Base-by-base conservation (phyloP, 1,140 invertebrate genomes). In the Berghia stephanieae region DNA sequence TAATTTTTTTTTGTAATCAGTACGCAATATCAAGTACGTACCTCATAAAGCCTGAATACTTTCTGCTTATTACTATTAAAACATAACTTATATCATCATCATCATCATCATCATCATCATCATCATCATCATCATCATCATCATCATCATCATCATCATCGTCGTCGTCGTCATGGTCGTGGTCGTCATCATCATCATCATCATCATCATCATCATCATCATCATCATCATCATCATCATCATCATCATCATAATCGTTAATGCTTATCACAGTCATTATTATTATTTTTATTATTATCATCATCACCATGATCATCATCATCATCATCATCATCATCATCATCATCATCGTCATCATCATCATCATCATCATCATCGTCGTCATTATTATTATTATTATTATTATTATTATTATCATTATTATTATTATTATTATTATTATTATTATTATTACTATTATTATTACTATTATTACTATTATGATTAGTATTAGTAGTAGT, bases 131-230 rank as follows among this genome's bases (percentile, higher is more conserved):
- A 49, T 49, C 46, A 49, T 49, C 46, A 46, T 71, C 69, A 24
- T 49, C 43, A 46, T 71, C 36, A 38, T 71, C 40, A 44, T 49
- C 43, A 13, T 71, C 36, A 13, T 71, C 69, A 21, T 71, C 69
- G n/a, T 2, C 69, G 0, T 49, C 43, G 13, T 63, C 36, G 16
- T 71, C 69, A 0, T 49, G 0, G 16, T 49, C 21, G 16, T 71
- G n/a, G 1, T 71, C 1, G 16, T 49, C 24, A 13, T 71, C 69
- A 21, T 49, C 43, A 24, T 31, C 63, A 24, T 67, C 63, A 24
- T n/a, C 63, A 24, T 36, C 63, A n/a, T 36, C 34, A 24, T 36
- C 34, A 24, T 36, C 34, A n/a, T n/a, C 63, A 24, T 24, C n/a
- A n/a, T 36, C 34, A n/a, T n/a, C n/a, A n/a, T n/a, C n/a, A n/a